Base-by-base conservation (phyloP, 2,113 vertebrate genomes). In the Xiphophorus couchianus region DNA sequence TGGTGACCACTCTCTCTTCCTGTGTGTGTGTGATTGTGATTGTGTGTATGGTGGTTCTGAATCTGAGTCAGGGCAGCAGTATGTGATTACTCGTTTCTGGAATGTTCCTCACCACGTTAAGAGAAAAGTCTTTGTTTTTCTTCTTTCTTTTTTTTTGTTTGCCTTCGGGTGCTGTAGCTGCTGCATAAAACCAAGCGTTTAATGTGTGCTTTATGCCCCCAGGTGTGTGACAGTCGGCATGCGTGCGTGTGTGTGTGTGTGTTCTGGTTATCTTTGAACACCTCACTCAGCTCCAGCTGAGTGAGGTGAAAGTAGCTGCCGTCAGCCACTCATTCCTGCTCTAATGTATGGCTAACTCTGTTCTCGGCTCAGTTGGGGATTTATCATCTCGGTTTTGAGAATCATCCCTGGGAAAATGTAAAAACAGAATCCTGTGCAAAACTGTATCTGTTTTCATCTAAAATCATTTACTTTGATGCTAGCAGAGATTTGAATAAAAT, bases 1-100 rank as follows among this genome's bases (percentile, higher is more conserved):
- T 74, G 84, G 77, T 80, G 77, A 86, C 85, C 81, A 51, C 78
- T 74, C 51, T 83, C 63, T 37, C 35, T 69, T 60, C 60, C 31
- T 65, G 25, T 74, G 58, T 69, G 69, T 72, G 39, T 54, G 63
- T 74, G 60, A 67, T 31, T 54, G 63, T 74, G 60, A 67, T 31
- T 66, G 44, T 73, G 82, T 66, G 65, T 72, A 14, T 54, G 25
- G 44, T 37, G 30, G 4, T 4, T 64, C 19, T 44, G 37, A 31
- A 37, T 48, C 54, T 71, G 83, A 67, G 29, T 73, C 62, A 71
- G 65, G 69, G 71, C 71, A 71, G 33, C 58, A 69, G 62, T 78
- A 42, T 78, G 77, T 42, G 76, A 42, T 66, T 76, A 71, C n/a
- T 0, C 62, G 27, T 77, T 48, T 79, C 62, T 81, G 89, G 83